Conservation (phyloP, 2,113 vertebrate species). For the Leptodactylus fuscus region DNA sequence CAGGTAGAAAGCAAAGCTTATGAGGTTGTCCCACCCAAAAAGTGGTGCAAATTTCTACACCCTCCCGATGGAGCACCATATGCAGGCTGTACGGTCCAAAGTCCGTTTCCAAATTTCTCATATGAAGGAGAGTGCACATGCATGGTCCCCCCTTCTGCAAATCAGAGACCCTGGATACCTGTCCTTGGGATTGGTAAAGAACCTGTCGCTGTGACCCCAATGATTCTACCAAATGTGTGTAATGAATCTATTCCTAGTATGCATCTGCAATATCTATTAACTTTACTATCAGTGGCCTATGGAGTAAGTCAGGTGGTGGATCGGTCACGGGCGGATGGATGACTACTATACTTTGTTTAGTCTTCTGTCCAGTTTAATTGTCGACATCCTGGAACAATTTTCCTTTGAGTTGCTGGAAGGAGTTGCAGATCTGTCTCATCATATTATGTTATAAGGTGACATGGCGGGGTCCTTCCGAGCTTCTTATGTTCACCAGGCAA, state of each 20-base stretch:
- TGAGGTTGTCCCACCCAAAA: too few species aligned
- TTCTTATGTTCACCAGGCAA: too few species aligned
- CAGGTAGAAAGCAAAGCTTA: too few species aligned
- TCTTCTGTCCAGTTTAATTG: conserved; percentile 54
- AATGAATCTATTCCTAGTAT: not conserved
- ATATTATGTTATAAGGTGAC: conserved; percentile 35
- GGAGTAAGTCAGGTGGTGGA: conserved; percentile 18
- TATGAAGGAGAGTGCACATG: not conserved
- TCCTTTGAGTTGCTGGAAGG: conserved; percentile 1
- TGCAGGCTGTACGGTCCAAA: too few species aligned
- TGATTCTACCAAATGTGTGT: not conserved
- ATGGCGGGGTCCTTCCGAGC: too few species aligned
- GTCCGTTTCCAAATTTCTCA: too few species aligned
- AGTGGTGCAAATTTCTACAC: too few species aligned
- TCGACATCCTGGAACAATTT: conserved; percentile 54
- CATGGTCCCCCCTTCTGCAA: not conserved
- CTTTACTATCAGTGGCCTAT: not conserved
- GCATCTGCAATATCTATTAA: not conserved
- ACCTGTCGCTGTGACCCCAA: too few species aligned
- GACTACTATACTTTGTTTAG: conserved; percentile 43
- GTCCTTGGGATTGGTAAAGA: too few species aligned
- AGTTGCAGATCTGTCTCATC: conserved; percentile 18
- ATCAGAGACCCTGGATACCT: too few species aligned
- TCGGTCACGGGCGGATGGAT: conserved; percentile 33
- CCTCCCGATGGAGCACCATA: too few species aligned